Evolutionary conservation across 1,140 invertebrate genomes (phyloP).

Genomic region (Brachionus calyciflorus): DNA sequence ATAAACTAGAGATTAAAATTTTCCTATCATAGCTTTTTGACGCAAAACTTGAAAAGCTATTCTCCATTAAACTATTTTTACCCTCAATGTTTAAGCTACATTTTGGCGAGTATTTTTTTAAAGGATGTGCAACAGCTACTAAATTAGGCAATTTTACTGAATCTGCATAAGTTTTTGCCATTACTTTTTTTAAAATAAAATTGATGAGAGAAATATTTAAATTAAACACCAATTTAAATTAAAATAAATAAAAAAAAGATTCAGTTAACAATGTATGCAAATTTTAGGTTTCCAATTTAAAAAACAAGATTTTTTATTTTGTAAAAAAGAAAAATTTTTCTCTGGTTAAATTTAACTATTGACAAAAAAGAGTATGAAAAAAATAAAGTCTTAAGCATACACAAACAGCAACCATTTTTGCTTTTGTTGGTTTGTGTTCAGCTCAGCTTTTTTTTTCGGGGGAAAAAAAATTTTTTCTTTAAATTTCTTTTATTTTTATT

Average conservation of each 20-base stretch:
- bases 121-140: conserved; percentile 4
- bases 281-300: no score
- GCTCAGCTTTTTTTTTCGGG: neutral
- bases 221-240: neutral
- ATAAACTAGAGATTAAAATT: neutral
- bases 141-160: conserved; percentile 39
- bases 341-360: no score
- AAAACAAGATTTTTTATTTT: no score
- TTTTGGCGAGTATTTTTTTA: conserved; percentile 3
- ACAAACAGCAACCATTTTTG: no score
- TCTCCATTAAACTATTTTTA: neutral
- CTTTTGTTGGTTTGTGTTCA: no score
- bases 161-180: conserved; percentile 40
- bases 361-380: no score
- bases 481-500: neutral
- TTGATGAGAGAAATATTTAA: conserved; percentile 2
- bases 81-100: conserved; percentile 1
- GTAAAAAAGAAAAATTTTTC: no score
- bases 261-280: no score
- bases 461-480: neutral
- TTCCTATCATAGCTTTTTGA: neutral
- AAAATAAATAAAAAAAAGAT: neutral
- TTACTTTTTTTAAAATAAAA: no score
- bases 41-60: neutral
- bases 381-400: no score